A percentile compares a stretch with the other conserved stretches of the same genome.
Conservation (phyloP, 1,140 invertebrate species). For the Ceratina calcarata region DNA sequence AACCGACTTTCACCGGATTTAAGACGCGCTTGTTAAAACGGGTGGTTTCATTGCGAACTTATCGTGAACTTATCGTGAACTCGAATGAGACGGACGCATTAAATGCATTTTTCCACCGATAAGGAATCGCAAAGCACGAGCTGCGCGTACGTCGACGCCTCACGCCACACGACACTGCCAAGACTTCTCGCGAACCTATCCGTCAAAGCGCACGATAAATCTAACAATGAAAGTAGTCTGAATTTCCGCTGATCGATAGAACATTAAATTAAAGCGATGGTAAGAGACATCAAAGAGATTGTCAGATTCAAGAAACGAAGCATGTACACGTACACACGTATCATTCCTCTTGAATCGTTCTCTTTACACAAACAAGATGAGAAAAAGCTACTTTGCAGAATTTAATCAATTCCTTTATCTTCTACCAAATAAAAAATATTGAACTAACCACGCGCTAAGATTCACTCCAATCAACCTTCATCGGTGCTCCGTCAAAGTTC, state of each 20-base stretch:
- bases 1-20: slow-evolving; percentile 46
- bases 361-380: neutral
- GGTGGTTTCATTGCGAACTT: neutral
- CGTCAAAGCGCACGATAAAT: neutral
- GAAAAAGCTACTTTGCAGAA: neutral
- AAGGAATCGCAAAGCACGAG: slow-evolving; percentile 49
- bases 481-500: neutral
- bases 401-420: neutral
- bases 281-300: neutral
- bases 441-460: neutral
- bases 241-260: neutral
- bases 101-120: slow-evolving; percentile 49
- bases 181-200: slow-evolving; percentile 1
- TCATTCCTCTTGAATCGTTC: neutral
- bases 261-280: neutral
- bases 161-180: slow-evolving; percentile 58
- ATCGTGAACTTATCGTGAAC: slow-evolving; percentile 38
- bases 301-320: neutral
- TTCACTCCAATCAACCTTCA: neutral
- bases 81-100: slow-evolving; percentile 36
- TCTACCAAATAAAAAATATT: neutral
- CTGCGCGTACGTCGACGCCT: slow-evolving; percentile 57
- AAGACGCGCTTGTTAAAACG: slow-evolving; percentile 13
- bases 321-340: no score
- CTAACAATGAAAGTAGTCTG: neutral